A percentile compares a stretch with the other conserved stretches of the same genome.
These are phyloP conservation scores for Halcyon badia DNA, from an alignment of 2,797 vertebrate species.

Conservation along the genomic window DNA sequence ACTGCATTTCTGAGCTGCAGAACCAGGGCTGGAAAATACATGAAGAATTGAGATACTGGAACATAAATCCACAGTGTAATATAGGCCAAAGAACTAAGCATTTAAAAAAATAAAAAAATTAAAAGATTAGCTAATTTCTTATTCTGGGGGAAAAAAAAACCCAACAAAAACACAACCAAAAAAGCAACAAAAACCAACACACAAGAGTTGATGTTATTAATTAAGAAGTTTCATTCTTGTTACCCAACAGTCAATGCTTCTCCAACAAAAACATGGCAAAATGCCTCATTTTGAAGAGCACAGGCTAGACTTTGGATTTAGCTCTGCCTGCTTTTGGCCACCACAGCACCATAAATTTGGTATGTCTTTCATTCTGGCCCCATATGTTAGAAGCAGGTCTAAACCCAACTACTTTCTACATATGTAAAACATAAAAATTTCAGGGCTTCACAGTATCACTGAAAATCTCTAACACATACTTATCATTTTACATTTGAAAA, in stretches of 20 bases:
- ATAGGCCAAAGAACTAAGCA: neutral
- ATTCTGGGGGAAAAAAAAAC: neutral
- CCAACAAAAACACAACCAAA: no score
- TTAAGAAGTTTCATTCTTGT: constrained; percentile 41
- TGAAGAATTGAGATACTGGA: neutral
- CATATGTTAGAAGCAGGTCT: neutral
- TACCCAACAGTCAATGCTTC: neutral
- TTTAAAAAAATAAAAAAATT: neutral
- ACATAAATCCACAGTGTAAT: neutral
- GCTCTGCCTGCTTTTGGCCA: constrained; percentile 10
- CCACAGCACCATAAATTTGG: neutral
- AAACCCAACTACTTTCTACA: neutral
- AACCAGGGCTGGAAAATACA: neutral
- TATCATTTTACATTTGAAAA: constrained; percentile 1
- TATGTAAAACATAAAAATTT: neutral
- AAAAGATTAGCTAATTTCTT: neutral
- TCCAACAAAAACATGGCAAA: constrained; percentile 66
- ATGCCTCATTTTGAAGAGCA: neutral
- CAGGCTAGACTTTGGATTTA: neutral
- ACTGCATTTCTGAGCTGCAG: constrained; percentile 5
- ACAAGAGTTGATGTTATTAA: constrained; percentile 35
- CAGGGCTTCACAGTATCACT: neutral
- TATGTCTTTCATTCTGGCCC: neutral
- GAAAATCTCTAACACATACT: neutral
- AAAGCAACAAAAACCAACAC: neutral